A percentile compares a stretch with the other conserved stretches of the same genome.
phyloP scores from a whole-genome alignment of 2,888 invertebrate species.

The Anagyrus pseudococci region DNA sequence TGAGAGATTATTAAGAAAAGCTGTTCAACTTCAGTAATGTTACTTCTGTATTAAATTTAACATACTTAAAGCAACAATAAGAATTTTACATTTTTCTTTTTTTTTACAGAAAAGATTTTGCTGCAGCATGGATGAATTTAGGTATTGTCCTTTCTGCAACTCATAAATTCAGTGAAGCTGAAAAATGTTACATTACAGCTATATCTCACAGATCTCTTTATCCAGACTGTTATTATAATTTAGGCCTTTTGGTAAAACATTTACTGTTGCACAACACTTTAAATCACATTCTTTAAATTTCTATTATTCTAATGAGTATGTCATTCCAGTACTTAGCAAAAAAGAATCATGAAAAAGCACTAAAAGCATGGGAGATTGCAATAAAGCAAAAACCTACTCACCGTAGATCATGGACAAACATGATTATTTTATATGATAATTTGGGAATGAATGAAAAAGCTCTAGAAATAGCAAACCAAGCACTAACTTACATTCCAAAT shows the following conservation, averaged over 20 bases:
- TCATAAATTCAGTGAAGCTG: conserved; percentile 74
- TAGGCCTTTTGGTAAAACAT: conserved; percentile 84
- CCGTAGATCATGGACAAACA: conserved; percentile 90
- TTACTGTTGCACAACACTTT: background rate
- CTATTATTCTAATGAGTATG: background rate
- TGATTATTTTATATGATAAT: conserved; percentile 83
- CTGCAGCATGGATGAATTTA: conserved; percentile 98
- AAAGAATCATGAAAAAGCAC: conserved; percentile 75
- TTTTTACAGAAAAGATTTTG: conserved; percentile 77
- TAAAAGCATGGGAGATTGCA: conserved; percentile 83
- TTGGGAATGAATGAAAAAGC: conserved; percentile 74
- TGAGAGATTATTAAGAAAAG: conserved; percentile 73
- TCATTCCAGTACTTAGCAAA: conserved; percentile 77
- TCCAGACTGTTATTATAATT: conserved; percentile 92
- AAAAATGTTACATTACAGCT: conserved; percentile 81
- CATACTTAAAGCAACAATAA: background rate
- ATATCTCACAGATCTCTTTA: conserved; percentile 79
- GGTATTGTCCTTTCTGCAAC: conserved; percentile 87
- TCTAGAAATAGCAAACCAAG: conserved; percentile 73
- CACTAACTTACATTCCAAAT: conserved; percentile 74
- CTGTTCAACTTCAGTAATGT: conserved; percentile 75
- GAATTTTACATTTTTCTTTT: conserved; percentile 13
- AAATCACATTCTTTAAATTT: background rate
- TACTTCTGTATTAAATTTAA: background rate
- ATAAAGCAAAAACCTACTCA: conserved; percentile 80